phyloP scores from a whole-genome alignment of 1,140 invertebrate genomes.

The Papilio machaon region DNA sequence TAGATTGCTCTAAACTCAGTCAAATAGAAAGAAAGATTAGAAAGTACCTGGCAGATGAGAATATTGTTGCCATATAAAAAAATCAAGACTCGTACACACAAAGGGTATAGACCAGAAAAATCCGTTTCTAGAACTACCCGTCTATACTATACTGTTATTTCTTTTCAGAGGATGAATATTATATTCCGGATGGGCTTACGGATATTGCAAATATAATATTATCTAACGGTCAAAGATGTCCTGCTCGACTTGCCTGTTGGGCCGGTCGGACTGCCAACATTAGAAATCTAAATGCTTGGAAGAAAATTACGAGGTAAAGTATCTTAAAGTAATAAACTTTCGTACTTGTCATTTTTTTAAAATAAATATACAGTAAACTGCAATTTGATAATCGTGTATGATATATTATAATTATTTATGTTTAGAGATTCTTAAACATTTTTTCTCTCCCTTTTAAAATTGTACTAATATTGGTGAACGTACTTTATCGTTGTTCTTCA shows the following conservation, averaged over 20 bases:
- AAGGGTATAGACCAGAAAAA: background rate
- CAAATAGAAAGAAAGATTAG: background rate
- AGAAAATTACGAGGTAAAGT: conserved; percentile 62
- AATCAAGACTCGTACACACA: background rate
- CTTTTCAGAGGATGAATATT: conserved; percentile 51
- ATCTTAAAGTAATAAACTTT: background rate
- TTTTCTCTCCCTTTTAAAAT: too few species aligned
- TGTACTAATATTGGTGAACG: too few species aligned
- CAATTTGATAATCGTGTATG: background rate
- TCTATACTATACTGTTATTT: conserved; percentile 47
- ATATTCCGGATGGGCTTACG: conserved; percentile 44
- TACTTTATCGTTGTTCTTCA: too few species aligned
- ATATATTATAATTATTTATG: too few species aligned
- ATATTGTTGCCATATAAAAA: background rate
- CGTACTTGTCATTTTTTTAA: background rate
- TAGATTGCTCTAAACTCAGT: background rate
- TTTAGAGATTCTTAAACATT: too few species aligned
- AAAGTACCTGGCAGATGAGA: background rate
- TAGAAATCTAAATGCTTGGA: conserved; percentile 43
- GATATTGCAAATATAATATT: conserved; percentile 56
- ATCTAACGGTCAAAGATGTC: conserved; percentile 55
- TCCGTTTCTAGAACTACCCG: background rate
- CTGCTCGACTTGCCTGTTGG: conserved; percentile 65
- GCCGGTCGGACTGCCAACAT: conserved; percentile 49
- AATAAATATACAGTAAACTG: background rate